Conservation (phyloP, 2,797 vertebrate genomes). For the Halcyon smyrnensis region DNA sequence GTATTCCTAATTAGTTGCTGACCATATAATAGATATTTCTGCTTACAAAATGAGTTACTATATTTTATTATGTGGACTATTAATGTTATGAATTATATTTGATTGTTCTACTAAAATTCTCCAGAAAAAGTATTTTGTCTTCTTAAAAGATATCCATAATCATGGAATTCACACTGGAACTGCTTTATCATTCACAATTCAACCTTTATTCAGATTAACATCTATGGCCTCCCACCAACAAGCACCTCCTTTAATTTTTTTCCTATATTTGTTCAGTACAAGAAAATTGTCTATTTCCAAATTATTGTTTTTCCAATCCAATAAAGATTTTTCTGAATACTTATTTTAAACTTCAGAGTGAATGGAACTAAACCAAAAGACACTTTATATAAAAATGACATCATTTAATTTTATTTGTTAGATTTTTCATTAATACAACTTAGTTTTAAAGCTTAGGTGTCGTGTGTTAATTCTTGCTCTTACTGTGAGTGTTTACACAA, state of each 20-base stretch:
- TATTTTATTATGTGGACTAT: conserved; percentile 34
- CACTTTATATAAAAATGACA: background rate
- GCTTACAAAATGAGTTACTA: conserved; percentile 16
- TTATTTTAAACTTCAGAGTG: background rate
- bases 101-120: background rate
- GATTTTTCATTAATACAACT: background rate
- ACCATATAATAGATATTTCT: conserved; percentile 44
- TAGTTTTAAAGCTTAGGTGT: background rate
- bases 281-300: background rate
- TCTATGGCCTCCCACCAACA: background rate
- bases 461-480: background rate
- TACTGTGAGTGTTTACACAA: background rate
- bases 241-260: background rate
- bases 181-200: background rate
- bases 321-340: background rate
- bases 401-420: background rate
- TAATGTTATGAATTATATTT: background rate
- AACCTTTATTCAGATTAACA: background rate
- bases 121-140: background rate
- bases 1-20: conserved; percentile 63
- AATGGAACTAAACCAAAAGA: background rate
- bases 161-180: background rate
- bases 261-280: background rate
- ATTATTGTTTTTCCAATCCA: background rate
- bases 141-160: background rate